These are phyloP conservation scores for Ecdyonurus torrentis DNA, from an alignment of 2,888 invertebrate genomes.

Conservation along the genomic window DNA sequence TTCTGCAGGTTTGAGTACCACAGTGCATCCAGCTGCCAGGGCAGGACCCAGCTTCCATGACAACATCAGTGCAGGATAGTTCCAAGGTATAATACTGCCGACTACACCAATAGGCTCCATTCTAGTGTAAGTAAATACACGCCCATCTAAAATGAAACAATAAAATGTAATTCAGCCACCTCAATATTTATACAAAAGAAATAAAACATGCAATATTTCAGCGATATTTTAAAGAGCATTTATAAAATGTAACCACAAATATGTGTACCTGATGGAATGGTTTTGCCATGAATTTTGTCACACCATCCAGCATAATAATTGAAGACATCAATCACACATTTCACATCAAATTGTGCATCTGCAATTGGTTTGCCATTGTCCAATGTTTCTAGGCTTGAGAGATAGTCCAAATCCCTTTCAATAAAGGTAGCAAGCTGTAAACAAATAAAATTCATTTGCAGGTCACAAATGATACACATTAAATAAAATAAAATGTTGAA, in stretches of 20 bases:
- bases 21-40: conserved; percentile 45
- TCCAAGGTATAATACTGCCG: conserved; percentile 40
- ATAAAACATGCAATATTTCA: no score
- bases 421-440: conserved; percentile 32
- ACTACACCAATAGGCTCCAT: conserved; percentile 45
- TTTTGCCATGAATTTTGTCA: conserved; percentile 73
- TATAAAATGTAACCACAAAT: no score
- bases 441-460: no score
- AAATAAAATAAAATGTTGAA: no score
- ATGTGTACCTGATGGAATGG: conserved; percentile 58
- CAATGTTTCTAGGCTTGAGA: conserved; percentile 29
- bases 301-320: conserved; percentile 71
- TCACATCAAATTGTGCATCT: conserved; percentile 19
- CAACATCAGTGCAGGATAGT: conserved; percentile 39
- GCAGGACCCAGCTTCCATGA: conserved; percentile 43
- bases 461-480: no score
- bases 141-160: background rate
- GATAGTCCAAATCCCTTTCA: conserved; percentile 31
- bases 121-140: conserved; percentile 33
- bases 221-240: no score
- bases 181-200: no score
- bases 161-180: no score
- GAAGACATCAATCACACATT: conserved; percentile 19
- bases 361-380: conserved; percentile 34
- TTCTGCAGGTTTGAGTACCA: conserved; percentile 69